Conservation (phyloP, 2,797 vertebrate species). For the Aldrovandia affinis region DNA sequence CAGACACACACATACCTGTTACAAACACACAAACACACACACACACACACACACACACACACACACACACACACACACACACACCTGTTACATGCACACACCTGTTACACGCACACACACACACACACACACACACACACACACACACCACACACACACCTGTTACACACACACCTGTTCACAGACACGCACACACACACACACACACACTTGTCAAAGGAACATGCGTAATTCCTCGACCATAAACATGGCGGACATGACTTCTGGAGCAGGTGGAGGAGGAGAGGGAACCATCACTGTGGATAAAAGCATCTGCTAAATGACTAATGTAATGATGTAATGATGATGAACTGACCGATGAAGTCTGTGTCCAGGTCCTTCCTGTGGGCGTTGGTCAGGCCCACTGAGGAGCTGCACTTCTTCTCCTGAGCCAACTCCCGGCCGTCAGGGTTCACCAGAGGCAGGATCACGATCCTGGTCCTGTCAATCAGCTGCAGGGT, state of each 20-base stretch:
- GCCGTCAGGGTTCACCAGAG: slow-evolving; percentile 93
- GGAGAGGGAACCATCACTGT: too few relatives aligned
- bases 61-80: neutral
- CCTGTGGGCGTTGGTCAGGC: slow-evolving; percentile 78
- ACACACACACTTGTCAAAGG: neutral
- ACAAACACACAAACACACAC: neutral
- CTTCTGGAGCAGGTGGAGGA: neutral
- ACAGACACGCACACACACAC: neutral
- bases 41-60: neutral
- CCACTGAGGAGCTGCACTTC: slow-evolving; percentile 81
- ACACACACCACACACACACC: neutral
- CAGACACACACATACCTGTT: neutral
- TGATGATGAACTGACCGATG: slow-evolving; percentile 76
- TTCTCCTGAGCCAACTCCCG: slow-evolving; percentile 85
- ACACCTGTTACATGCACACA: too few relatives aligned
- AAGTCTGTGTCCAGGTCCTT: slow-evolving; percentile 94
- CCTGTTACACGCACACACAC: too few relatives aligned
- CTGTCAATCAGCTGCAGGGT: slow-evolving; percentile 84
- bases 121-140: neutral
- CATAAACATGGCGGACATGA: neutral
- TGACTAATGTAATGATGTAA: too few relatives aligned
- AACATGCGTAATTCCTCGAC: neutral
- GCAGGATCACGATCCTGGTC: slow-evolving; percentile 91
- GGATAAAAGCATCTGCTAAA: too few relatives aligned
- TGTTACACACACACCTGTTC: neutral